Percentiles rank a stretch among this genome's conserved stretches.
These are phyloP conservation scores for Daphoenositta chrysoptera DNA, from an alignment of 2,113 vertebrate species.

Conservation along the genomic window DNA sequence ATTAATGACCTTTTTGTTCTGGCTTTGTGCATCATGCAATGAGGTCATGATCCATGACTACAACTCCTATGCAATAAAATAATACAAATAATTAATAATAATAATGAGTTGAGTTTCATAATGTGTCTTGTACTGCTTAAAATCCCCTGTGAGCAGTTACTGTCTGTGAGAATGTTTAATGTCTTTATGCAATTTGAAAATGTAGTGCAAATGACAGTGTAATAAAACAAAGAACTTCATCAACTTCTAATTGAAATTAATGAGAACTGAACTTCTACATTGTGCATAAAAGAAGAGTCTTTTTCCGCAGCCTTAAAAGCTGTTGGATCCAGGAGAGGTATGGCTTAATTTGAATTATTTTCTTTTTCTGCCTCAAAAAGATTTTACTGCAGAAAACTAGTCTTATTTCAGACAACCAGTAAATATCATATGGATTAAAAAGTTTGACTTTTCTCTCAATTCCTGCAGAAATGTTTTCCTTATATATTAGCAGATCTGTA, in stretches of 20 bases:
- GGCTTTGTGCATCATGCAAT: background rate
- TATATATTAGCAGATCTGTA: background rate
- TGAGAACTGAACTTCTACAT: slow-evolving; percentile 38
- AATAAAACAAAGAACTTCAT: slow-evolving; percentile 70
- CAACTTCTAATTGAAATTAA: slow-evolving; percentile 65
- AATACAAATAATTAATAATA: slow-evolving; percentile 46
- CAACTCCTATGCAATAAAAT: background rate
- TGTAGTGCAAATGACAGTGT: slow-evolving; percentile 37
- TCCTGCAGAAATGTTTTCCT: background rate
- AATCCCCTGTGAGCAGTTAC: slow-evolving; percentile 48
- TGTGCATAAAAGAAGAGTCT: slow-evolving; percentile 32
- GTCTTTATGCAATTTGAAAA: slow-evolving; percentile 62
- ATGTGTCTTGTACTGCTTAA: background rate
- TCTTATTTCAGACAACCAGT: background rate
- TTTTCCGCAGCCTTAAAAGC: background rate
- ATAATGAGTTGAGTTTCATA: slow-evolving; percentile 16
- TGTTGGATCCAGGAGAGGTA: background rate
- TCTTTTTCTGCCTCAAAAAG: background rate
- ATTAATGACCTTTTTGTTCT: background rate
- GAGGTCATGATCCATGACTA: background rate
- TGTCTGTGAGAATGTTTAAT: slow-evolving; percentile 46
- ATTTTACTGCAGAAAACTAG: background rate
- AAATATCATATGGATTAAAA: background rate
- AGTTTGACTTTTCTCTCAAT: background rate
- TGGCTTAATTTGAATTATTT: background rate